Evolutionary conservation across 1,140 invertebrate genomes (phyloP), one percentile per base, ranked within the genome.

Genomic region (Drosophila tropicalis): DNA sequence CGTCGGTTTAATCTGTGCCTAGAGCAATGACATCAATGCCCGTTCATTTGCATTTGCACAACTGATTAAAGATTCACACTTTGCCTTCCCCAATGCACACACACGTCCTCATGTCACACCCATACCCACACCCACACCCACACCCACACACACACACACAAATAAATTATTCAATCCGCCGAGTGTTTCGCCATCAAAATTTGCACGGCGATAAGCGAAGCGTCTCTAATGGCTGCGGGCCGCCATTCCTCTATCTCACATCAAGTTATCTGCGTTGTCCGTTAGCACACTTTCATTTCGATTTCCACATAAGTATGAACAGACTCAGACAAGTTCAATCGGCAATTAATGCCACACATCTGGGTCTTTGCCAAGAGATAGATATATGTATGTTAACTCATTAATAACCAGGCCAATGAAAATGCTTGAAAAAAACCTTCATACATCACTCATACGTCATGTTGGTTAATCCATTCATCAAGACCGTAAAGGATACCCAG

Each of bases 361-460:
- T 80, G 72, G 60, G 61, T 17, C 64, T 81, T 34, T 54, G 32
- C 54, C 41, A 72, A 29, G 79, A 68, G 67, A 76, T 56, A 65
- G 5, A 9, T 29, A 29, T 29, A 29, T 29, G 29, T 29, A 6
- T 40, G 72, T 56, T 51, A 68, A 39, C 84, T 89, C 84, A 87
- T 87, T 87, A 87, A 87, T 87, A 87, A 89, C 58, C 79, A 25
- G 61, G 47, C 36, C 44, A 51, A 51, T 51, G 44, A 32, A n/a
- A 57, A 57, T 57, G 32, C 13, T 7, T 36, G 51, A 51, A 40
- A 47, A 34, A 70, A 51, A 57, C 44, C 57, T 74, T 79, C 80
- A 83, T 83, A 77, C 72, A 87, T 87, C 84, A 87, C 84, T 87
- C 83, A 87, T 87, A 83, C 84, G 83, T 87, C 83, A 87, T 62